phyloP scores from a whole-genome alignment of 2,888 invertebrate genomes.

The Drosophila paramelanica region DNA sequence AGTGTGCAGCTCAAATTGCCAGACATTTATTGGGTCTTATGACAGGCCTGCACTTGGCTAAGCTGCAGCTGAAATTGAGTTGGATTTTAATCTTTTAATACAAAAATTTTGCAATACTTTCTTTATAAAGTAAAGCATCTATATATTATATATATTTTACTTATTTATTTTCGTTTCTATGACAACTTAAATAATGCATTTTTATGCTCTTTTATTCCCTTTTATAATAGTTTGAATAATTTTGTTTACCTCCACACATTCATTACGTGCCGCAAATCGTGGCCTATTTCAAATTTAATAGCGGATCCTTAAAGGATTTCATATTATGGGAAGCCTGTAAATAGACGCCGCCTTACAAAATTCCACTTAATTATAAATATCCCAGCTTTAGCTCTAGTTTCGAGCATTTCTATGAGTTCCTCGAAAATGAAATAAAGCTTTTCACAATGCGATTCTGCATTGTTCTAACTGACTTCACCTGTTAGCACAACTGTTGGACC shows the following conservation, averaged over 20 bases:
- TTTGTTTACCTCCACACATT: no score
- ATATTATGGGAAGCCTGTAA: neutral
- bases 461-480: constrained; percentile 8
- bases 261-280: no score
- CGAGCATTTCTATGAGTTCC: constrained; percentile 4
- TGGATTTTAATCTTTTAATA: constrained; percentile 29
- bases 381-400: neutral
- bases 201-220: no score
- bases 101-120: neutral
- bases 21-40: constrained; percentile 20
- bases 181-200: no score
- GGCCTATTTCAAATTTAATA: no score
- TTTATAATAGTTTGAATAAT: no score
- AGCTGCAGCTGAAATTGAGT: constrained; percentile 2
- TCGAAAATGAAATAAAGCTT: neutral
- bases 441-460: neutral
- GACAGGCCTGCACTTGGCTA: constrained; percentile 10
- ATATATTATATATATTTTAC: no score
- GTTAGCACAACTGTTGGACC: neutral
- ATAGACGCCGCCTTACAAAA: neutral
- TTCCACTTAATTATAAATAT: neutral
- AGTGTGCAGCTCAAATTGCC: constrained; percentile 10
- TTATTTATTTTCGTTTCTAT: no score
- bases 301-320: neutral
- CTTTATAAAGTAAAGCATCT: no score